These are phyloP conservation scores for Mesochorus sp. DNA, from an alignment of 2,888 invertebrate genomes.

Conservation along the genomic window DNA sequence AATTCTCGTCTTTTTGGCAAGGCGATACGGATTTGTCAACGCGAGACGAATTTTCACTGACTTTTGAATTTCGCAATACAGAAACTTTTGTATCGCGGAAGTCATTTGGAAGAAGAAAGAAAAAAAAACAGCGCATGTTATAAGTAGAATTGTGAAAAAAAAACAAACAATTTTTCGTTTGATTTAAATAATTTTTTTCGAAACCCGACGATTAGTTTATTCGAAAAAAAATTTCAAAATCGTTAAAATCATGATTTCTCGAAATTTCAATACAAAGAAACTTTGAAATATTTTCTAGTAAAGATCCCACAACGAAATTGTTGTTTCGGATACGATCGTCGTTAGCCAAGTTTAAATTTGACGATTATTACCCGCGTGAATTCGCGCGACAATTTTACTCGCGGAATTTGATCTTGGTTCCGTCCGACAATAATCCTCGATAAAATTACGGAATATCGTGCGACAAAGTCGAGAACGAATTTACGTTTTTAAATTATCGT, in stretches of 20 bases:
- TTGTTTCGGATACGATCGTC: constrained; percentile 64
- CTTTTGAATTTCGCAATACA: constrained; percentile 2
- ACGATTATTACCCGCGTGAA: constrained; percentile 68
- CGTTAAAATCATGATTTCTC: not conserved
- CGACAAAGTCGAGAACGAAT: no score
- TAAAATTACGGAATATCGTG: not conserved
- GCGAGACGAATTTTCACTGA: constrained; percentile 1
- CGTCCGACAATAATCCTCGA: not conserved
- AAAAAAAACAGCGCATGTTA: not conserved
- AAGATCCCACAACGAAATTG: constrained; percentile 40
- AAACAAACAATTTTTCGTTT: not conserved
- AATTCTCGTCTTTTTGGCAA: constrained; percentile 31
- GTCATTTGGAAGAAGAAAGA: no score
- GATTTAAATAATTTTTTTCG: not conserved
- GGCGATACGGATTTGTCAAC: constrained; percentile 19
- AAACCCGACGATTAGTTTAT: not conserved
- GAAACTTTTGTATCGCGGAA: constrained; percentile 23
- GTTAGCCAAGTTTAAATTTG: constrained; percentile 74
- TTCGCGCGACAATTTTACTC: constrained; percentile 60
- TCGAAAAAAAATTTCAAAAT: not conserved
- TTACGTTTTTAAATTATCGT: no score
- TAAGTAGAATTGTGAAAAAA: not conserved
- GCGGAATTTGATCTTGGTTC: constrained; percentile 5
- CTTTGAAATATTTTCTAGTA: constrained; percentile 15
- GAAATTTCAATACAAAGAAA: not conserved